phyloP scores from a whole-genome alignment of 2,888 invertebrate species.

The Mythimna vitellina region DNA sequence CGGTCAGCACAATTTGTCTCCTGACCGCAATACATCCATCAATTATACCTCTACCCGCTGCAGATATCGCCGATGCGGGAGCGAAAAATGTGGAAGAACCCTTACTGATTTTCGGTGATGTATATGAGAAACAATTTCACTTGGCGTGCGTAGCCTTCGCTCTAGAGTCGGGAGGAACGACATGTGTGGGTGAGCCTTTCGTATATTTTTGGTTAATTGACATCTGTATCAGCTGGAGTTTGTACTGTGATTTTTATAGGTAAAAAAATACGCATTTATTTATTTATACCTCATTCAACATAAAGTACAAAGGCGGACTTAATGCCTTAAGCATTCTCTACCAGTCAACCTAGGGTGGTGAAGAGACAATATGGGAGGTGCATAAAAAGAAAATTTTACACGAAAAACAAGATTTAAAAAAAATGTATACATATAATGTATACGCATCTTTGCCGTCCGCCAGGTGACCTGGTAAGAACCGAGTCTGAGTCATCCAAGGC shows the following conservation, averaged over 20 bases:
- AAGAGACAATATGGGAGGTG: no score
- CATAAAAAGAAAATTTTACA: no score
- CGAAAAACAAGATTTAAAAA: no score
- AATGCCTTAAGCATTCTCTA: no score
- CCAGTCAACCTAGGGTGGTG: no score
- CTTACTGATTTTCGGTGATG: constrained; percentile 57
- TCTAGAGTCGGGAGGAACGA: constrained; percentile 5
- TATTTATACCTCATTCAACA: no score
- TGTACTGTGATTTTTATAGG: not conserved
- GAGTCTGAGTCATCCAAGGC: no score
- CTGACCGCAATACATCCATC: constrained; percentile 75
- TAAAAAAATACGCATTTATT: no score
- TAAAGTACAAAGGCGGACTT: no score
- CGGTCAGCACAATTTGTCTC: constrained; percentile 79
- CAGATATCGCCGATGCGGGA: constrained; percentile 68
- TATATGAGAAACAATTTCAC: constrained; percentile 53
- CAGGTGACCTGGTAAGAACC: not conserved
- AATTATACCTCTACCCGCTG: constrained; percentile 67
- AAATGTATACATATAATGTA: no score
- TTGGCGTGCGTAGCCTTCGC: constrained; percentile 28
- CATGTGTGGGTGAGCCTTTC: constrained; percentile 28
- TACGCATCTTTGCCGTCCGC: not conserved
- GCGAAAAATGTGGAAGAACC: constrained; percentile 53
- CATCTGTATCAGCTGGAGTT: not conserved
- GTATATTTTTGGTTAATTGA: constrained; percentile 15